phyloP scores from a whole-genome alignment of 1,140 invertebrate genomes.

The Macrosteles quadrilineatus region DNA sequence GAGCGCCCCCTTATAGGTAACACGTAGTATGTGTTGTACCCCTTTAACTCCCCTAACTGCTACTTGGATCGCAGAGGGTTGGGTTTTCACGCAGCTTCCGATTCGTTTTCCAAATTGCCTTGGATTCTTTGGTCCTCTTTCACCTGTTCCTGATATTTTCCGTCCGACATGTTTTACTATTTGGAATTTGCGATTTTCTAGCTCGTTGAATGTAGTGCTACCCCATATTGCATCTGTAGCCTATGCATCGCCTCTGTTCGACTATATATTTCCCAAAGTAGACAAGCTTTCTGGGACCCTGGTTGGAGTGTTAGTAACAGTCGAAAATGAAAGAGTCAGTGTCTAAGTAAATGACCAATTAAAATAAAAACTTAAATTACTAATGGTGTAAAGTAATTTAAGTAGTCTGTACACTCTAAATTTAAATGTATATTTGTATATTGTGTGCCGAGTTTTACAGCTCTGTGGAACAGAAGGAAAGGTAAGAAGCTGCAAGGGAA shows the following conservation, averaged over 20 bases:
- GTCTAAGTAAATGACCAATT: too few species aligned
- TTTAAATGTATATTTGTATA: too few species aligned
- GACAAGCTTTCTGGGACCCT: neutral
- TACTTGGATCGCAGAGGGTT: conserved; percentile 49
- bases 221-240: conserved; percentile 14
- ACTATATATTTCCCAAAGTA: conserved; percentile 22
- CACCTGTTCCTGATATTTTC: neutral
- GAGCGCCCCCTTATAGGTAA: conserved; percentile 68
- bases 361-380: too few species aligned
- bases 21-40: conserved; percentile 29
- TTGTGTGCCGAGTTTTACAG: too few species aligned
- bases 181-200: neutral
- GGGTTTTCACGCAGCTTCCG: neutral
- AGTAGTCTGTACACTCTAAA: too few species aligned
- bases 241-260: conserved; percentile 17
- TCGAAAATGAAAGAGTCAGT: too few species aligned
- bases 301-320: too few species aligned
- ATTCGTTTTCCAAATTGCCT: conserved; percentile 14
- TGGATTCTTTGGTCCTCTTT: neutral
- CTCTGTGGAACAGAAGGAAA: too few species aligned
- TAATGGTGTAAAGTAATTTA: too few species aligned
- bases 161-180: too few species aligned
- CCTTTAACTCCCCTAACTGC: conserved; percentile 34
- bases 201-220: conserved; percentile 23
- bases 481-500: too few species aligned